Evolutionary conservation across 2,888 invertebrate species (phyloP).

Genomic region (Andrena bucephala): DNA sequence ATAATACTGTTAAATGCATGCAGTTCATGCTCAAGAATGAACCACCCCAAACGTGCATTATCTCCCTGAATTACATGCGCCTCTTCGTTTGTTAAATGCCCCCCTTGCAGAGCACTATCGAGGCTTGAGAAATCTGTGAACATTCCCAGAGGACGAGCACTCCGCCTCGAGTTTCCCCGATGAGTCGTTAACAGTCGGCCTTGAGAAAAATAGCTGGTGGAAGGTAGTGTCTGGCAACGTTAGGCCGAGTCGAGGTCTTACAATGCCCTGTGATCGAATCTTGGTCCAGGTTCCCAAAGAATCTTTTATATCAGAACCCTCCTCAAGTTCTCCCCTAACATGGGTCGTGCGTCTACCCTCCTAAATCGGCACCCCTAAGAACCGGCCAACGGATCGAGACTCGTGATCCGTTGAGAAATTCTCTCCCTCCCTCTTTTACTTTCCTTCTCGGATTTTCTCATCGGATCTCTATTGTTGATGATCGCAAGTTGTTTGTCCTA

Average conservation of each 20-base stretch:
- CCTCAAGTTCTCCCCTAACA: constrained; percentile 75
- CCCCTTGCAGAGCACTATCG: constrained; percentile 27
- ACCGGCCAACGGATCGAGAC: constrained; percentile 62
- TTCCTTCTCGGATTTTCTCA: neutral
- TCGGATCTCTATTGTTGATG: neutral
- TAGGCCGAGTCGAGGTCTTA: constrained; percentile 63
- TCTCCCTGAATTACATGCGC: neutral
- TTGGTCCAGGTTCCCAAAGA: constrained; percentile 84
- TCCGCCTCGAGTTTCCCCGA: constrained; percentile 39
- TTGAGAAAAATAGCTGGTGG: constrained; percentile 65
- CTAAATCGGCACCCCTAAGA: constrained; percentile 75
- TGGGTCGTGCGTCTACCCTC: constrained; percentile 71
- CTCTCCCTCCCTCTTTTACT: constrained; percentile 29
- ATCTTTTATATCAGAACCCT: constrained; percentile 79
- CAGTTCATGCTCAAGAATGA: neutral
- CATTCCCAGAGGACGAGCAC: constrained; percentile 58
- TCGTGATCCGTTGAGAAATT: constrained; percentile 54
- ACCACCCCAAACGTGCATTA: neutral
- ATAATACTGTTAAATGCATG: neutral
- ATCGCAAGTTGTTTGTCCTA: constrained; percentile 13
- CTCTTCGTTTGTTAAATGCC: constrained; percentile 7
- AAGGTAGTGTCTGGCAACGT: constrained; percentile 70
- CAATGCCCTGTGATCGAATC: constrained; percentile 84
- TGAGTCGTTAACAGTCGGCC: constrained; percentile 56
- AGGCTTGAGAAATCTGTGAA: constrained; percentile 16